Evolutionary conservation across 1,140 invertebrate species (phyloP).

Genomic region (Lutraria rhynchaena): DNA sequence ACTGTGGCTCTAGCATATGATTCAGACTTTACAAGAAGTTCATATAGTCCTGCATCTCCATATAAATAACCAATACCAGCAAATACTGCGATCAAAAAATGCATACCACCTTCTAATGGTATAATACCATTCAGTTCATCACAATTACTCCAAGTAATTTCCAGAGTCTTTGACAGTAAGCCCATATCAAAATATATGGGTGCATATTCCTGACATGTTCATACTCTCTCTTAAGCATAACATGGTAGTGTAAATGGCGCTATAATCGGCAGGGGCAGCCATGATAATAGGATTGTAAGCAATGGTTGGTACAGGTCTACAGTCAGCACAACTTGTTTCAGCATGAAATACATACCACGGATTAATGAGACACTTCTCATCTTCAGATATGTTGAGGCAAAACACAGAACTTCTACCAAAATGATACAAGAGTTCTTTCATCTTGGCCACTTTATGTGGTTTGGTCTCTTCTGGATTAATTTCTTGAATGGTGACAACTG

Average conservation of each 20-base stretch:
- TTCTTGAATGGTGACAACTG: too few species aligned
- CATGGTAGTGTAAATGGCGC: constrained; percentile 37
- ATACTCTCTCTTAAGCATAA: constrained; percentile 10
- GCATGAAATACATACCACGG: too few species aligned
- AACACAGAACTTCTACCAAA: background rate
- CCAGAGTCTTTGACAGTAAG: constrained; percentile 28
- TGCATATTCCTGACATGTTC: constrained; percentile 4
- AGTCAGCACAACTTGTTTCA: background rate
- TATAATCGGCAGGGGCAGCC: constrained; percentile 36
- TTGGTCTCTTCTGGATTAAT: too few species aligned
- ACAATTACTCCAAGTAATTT: constrained; percentile 26
- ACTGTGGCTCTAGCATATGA: constrained; percentile 19
- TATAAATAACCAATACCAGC: constrained; percentile 20
- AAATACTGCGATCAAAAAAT: constrained; percentile 23
- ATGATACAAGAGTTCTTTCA: background rate
- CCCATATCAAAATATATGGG: constrained; percentile 34
- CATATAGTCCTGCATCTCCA: constrained; percentile 27
- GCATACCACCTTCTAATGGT: constrained; percentile 12
- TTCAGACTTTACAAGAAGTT: constrained; percentile 20
- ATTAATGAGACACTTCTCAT: too few species aligned
- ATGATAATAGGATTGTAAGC: constrained; percentile 50
- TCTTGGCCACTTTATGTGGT: background rate
- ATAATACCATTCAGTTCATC: constrained; percentile 23
- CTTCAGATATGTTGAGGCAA: too few species aligned
- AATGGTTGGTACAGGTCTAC: background rate